These are phyloP conservation scores for Acromyrmex charruanus DNA, from an alignment of 1,140 invertebrate genomes.

Conservation along the genomic window DNA sequence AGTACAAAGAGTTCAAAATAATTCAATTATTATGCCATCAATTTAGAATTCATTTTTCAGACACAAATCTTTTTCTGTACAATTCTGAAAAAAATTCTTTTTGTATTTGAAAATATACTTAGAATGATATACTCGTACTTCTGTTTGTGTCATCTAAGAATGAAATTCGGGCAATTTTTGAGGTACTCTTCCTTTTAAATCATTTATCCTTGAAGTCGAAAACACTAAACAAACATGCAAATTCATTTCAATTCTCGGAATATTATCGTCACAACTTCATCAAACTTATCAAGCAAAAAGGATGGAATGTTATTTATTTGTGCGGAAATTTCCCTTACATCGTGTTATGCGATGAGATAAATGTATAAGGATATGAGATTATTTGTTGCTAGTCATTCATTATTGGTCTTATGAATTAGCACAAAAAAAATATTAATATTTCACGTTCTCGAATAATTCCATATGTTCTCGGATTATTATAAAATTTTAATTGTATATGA, in stretches of 20 bases:
- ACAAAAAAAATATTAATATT: not conserved
- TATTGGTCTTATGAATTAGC: not conserved
- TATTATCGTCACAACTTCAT: constrained; percentile 21
- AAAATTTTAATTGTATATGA: not conserved
- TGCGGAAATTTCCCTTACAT: not conserved
- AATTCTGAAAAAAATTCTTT: too few relatives aligned
- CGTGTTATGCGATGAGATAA: not conserved
- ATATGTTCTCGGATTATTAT: not conserved
- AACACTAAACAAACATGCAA: not conserved
- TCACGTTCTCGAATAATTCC: not conserved
- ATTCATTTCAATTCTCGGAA: not conserved
- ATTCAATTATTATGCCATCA: too few relatives aligned
- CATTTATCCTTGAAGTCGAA: not conserved
- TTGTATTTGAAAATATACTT: too few relatives aligned
- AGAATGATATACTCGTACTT: too few relatives aligned
- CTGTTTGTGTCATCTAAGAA: not conserved
- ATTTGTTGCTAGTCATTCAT: not conserved
- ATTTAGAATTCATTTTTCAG: too few relatives aligned
- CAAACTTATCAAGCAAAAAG: not conserved
- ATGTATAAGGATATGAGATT: not conserved
- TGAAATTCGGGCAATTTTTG: not conserved
- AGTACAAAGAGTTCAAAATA: too few relatives aligned
- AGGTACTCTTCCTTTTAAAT: not conserved
- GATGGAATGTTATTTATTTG: not conserved
- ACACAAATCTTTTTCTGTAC: too few relatives aligned